Evolutionary conservation across 2,888 invertebrate species (phyloP).

Genomic region (Anorthoa munda): DNA sequence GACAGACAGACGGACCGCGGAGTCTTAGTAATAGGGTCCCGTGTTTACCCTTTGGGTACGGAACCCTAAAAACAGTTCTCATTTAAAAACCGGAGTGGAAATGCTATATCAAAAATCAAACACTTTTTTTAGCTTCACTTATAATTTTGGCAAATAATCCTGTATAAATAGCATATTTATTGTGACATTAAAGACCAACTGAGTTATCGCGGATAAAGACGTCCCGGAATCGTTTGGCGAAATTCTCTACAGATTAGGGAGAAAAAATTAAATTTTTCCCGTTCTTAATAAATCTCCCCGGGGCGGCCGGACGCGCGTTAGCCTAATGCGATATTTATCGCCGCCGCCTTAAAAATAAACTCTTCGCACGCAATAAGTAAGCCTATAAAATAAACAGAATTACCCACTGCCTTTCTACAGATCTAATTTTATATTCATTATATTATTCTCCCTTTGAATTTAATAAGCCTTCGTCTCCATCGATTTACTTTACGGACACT

Average conservation of each 20-base stretch:
- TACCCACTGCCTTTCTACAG: slow-evolving; percentile 61
- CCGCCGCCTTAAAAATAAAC: slow-evolving; percentile 80
- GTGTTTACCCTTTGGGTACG: too few species aligned
- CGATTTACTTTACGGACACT: slow-evolving; percentile 22
- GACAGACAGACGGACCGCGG: too few species aligned
- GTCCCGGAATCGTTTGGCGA: slow-evolving; percentile 70
- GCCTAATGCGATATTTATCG: slow-evolving; percentile 88
- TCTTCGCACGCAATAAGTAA: slow-evolving; percentile 81
- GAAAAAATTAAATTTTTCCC: slow-evolving; percentile 78
- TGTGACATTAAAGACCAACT: slow-evolving; percentile 50
- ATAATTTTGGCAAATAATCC: slow-evolving; percentile 29
- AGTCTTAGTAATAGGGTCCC: too few species aligned
- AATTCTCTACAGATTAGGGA: slow-evolving; percentile 77
- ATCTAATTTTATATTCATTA: slow-evolving; percentile 66
- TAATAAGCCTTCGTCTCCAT: slow-evolving; percentile 33
- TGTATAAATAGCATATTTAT: slow-evolving; percentile 45
- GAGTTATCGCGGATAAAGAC: slow-evolving; percentile 64
- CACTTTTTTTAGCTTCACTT: not conserved
- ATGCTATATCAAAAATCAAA: too few species aligned
- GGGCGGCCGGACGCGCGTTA: slow-evolving; percentile 72
- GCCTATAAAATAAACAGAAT: slow-evolving; percentile 80
- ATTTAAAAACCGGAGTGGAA: too few species aligned
- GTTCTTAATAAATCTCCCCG: slow-evolving; percentile 82
- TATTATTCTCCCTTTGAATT: slow-evolving; percentile 41
- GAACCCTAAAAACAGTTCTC: too few species aligned